Evolutionary conservation across 2,797 vertebrate genomes (phyloP), one percentile per base, ranked within the genome.

Genomic region (Harpagifer antarcticus): DNA sequence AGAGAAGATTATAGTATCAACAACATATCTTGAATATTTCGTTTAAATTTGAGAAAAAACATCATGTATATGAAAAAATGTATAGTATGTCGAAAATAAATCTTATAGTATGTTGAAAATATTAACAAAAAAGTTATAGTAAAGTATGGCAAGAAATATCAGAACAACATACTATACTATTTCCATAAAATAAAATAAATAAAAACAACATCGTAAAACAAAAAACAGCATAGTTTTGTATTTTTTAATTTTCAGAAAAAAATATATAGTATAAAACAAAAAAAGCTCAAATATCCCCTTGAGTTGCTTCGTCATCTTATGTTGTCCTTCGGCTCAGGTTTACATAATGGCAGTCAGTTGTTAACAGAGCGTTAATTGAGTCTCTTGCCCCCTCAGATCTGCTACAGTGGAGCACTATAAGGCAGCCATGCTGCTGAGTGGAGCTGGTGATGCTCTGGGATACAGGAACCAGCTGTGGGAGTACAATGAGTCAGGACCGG

Each of bases 401-500:
- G 88, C 76, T 3, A 82, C 83, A 11, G 20, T 91, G 81, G 88
- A 94, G 27, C 88, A 90, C 72, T 97, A 96, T 2, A 94, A 90
- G 47, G 95, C 95, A 0, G 96, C 92, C 54, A 94, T 97, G 96
- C 16, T 97, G 90, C 94, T 97, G 83, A 97, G 96, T 1, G 96
- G 94, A 0, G 95, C 74, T 2, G 96, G 96, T 16, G 96, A 96
- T 5, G 95, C 96, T 2, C 86, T 97, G 47, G 96, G 96, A 1
- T 97, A 94, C 92, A 93, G 93, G 73, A 96, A 92, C 9, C 85
- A 88, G 69, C 89, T 87, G 42, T 96, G 96, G 95, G 96, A 95
- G 76, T 94, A 95, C 76, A 94, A 94, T n/a, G 65, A 89, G 61
- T 92, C 95, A 0, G 96, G 94, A 27, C 91, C 95, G 2, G 85